phyloP scores from a whole-genome alignment of 2,888 invertebrate genomes.

The Empis livida region DNA sequence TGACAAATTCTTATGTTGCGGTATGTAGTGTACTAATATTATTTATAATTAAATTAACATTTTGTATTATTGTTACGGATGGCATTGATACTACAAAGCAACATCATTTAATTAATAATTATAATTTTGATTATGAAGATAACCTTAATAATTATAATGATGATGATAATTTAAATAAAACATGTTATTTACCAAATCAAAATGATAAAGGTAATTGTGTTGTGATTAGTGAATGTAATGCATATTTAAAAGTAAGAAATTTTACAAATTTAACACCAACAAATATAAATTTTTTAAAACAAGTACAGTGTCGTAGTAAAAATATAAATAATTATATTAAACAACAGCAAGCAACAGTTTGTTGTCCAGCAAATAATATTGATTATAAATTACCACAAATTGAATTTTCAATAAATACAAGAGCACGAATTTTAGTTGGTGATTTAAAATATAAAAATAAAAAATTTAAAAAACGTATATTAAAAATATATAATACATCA shows the following conservation, averaged over 20 bases:
- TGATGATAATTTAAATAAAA: background rate
- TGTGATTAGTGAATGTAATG: slow-evolving; percentile 22
- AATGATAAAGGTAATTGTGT: slow-evolving; percentile 26
- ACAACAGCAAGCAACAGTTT: slow-evolving; percentile 22
- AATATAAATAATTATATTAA: slow-evolving; percentile 9
- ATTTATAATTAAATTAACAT: background rate
- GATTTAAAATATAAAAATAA: slow-evolving; percentile 18
- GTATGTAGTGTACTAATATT: background rate
- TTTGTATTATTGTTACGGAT: background rate
- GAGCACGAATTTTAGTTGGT: background rate
- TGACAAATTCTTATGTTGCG: background rate
- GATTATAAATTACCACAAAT: slow-evolving; percentile 26
- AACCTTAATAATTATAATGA: background rate
- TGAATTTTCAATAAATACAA: slow-evolving; percentile 19
- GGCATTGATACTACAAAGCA: too few relatives aligned
- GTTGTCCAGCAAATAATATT: slow-evolving; percentile 28
- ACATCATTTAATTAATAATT: background rate
- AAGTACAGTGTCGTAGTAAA: slow-evolving; percentile 25
- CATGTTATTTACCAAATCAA: slow-evolving; percentile 33
- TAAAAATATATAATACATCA: slow-evolving; percentile 18
- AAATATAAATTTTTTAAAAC: slow-evolving; percentile 28
- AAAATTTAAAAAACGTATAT: slow-evolving; percentile 28
- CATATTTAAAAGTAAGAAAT: slow-evolving; percentile 28
- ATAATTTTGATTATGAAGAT: too few relatives aligned
- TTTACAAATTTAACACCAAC: slow-evolving; percentile 24